phyloP scores from a whole-genome alignment of 2,888 invertebrate species.

The Maniola hyperantus region DNA sequence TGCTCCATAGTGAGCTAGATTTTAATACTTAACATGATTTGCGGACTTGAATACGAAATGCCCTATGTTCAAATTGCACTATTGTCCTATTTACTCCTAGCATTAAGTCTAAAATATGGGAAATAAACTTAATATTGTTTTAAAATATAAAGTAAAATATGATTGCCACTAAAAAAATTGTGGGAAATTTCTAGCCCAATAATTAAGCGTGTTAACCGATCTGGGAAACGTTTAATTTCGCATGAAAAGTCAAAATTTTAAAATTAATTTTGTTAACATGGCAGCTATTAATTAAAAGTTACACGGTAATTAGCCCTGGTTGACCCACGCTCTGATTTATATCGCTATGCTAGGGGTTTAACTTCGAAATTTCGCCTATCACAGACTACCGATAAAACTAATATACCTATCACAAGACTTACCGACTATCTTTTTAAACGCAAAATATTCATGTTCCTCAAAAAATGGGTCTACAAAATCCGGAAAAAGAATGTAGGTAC shows the following conservation, averaged over 20 bases:
- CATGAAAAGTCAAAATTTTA: slow-evolving; percentile 11
- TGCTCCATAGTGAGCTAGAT: no score
- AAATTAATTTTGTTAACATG: slow-evolving; percentile 24
- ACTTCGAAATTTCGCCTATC: slow-evolving; percentile 16
- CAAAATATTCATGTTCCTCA: no score
- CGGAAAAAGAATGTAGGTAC: no score
- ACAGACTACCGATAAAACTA: neutral
- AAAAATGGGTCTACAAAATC: no score
- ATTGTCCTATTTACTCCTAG: no score
- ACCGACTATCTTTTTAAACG: no score
- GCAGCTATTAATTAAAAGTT: slow-evolving; percentile 35
- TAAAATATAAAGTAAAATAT: neutral
- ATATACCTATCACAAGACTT: no score
- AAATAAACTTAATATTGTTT: neutral
- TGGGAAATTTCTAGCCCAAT: slow-evolving; percentile 4
- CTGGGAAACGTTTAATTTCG: slow-evolving; percentile 9
- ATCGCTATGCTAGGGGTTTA: slow-evolving; percentile 35
- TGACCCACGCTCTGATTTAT: slow-evolving; percentile 25
- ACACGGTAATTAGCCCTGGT: slow-evolving; percentile 33
- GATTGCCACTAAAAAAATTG: neutral
- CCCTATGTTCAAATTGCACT: no score
- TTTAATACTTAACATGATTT: no score
- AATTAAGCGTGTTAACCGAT: slow-evolving; percentile 6
- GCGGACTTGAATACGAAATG: no score
- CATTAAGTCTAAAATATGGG: no score